These are phyloP conservation scores for Pogonocherus hispidulus DNA, from an alignment of 2,888 invertebrate species.

Conservation along the genomic window DNA sequence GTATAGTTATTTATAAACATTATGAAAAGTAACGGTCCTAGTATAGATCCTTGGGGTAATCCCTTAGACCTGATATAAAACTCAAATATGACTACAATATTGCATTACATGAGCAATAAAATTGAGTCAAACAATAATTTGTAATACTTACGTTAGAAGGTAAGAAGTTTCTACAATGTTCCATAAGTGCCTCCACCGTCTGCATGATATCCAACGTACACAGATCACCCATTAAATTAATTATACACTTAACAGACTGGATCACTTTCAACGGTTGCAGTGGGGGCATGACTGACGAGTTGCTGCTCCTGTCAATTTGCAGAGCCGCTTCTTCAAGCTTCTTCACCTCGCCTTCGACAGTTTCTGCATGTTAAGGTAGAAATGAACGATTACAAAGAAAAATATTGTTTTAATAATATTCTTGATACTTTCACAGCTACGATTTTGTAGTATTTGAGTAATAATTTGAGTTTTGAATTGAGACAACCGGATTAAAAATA, in stretches of 20 bases:
- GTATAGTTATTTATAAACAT: too few species aligned
- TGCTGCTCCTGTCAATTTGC: slow-evolving; percentile 66
- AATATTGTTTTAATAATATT: too few species aligned
- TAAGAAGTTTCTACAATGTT: slow-evolving; percentile 56
- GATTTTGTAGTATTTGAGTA: too few species aligned
- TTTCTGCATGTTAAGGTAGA: slow-evolving; percentile 72
- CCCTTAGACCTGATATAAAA: too few species aligned
- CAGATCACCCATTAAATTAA: slow-evolving; percentile 88
- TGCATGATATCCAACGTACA: slow-evolving; percentile 90
- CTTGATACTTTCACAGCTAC: too few species aligned
- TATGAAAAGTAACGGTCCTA: too few species aligned
- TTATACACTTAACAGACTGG: slow-evolving; percentile 94
- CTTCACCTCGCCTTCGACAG: slow-evolving; percentile 85
- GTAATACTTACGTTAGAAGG: slow-evolving; percentile 53
- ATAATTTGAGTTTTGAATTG: too few species aligned
- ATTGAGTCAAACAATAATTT: too few species aligned
- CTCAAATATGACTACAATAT: too few species aligned
- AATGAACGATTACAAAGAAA: not conserved
- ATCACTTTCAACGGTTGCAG: slow-evolving; percentile 81
- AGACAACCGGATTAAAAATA: too few species aligned
- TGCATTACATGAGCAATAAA: too few species aligned
- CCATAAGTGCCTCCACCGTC: slow-evolving; percentile 71
- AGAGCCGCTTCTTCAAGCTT: slow-evolving; percentile 79
- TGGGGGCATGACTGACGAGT: slow-evolving; percentile 63
- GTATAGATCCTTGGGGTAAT: too few species aligned